Conservation (phyloP, 2,797 vertebrate species). For the Gila robusta region DNA sequence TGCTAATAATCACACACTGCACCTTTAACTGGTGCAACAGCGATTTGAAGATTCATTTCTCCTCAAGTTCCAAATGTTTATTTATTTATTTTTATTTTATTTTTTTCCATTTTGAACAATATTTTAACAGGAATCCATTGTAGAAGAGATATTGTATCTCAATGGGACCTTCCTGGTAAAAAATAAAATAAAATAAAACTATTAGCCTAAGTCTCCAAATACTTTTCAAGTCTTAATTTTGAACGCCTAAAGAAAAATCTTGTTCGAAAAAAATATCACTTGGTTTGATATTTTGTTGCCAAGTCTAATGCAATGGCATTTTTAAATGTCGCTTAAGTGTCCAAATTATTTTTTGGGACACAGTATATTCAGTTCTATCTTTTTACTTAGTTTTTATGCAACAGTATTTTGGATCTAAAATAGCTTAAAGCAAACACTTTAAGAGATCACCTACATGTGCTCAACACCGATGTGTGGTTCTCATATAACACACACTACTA, state of each 20-base stretch:
- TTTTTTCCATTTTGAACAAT: background rate
- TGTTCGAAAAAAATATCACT: background rate
- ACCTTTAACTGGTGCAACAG: too few species aligned
- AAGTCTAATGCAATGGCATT: background rate
- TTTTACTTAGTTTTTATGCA: background rate
- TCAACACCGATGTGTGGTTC: background rate
- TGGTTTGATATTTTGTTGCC: background rate
- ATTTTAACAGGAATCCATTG: background rate
- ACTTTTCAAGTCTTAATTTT: background rate
- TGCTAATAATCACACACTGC: too few species aligned
- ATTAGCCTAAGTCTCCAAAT: background rate
- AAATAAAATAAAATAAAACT: too few species aligned
- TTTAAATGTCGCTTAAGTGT: background rate
- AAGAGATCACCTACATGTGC: background rate
- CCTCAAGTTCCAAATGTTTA: background rate
- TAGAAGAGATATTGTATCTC: too few species aligned
- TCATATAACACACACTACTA: background rate
- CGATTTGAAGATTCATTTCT: background rate
- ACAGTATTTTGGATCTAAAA: background rate
- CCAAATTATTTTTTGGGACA: background rate
- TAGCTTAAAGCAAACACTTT: background rate
- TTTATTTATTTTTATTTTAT: background rate
- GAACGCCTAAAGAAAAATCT: background rate
- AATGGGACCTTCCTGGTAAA: too few species aligned
- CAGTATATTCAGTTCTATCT: background rate